phyloP scores from a whole-genome alignment of 1,140 invertebrate genomes.

The Zelostemma sp. region DNA sequence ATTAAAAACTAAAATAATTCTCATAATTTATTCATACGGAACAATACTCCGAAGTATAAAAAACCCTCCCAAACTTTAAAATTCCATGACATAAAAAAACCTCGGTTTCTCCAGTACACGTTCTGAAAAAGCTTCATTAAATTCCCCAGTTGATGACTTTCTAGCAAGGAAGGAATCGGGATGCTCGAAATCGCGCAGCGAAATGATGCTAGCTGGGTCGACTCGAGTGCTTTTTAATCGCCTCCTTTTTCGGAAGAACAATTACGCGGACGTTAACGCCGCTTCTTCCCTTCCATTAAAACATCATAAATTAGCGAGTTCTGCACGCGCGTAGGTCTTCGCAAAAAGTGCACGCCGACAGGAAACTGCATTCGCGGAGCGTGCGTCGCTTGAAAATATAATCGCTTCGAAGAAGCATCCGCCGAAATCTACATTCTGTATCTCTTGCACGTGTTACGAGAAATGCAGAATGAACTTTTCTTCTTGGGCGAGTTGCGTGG shows the following conservation, averaged over 20 bases:
- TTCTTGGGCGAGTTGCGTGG: too few relatives aligned
- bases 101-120: too few relatives aligned
- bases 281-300: not conserved
- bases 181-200: not conserved
- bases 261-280: conserved; percentile 2
- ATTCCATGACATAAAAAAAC: too few relatives aligned
- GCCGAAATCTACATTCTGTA: not conserved
- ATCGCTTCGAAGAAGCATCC: not conserved
- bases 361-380: not conserved
- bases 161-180: too few relatives aligned
- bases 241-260: not conserved
- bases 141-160: not conserved
- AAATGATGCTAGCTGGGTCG: not conserved
- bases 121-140: too few relatives aligned
- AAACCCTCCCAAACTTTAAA: too few relatives aligned
- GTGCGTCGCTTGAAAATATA: not conserved
- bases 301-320: not conserved
- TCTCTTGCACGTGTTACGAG: not conserved
- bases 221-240: conserved; percentile 6
- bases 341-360: not conserved
- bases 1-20: too few relatives aligned
- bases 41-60: too few relatives aligned
- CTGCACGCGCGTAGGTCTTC: not conserved
- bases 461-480: too few relatives aligned
- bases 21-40: too few relatives aligned